Percentiles rank a stretch among this genome's conserved stretches.
Conservation (phyloP, 2,888 invertebrate genomes). For the Aleiodes testaceus region DNA sequence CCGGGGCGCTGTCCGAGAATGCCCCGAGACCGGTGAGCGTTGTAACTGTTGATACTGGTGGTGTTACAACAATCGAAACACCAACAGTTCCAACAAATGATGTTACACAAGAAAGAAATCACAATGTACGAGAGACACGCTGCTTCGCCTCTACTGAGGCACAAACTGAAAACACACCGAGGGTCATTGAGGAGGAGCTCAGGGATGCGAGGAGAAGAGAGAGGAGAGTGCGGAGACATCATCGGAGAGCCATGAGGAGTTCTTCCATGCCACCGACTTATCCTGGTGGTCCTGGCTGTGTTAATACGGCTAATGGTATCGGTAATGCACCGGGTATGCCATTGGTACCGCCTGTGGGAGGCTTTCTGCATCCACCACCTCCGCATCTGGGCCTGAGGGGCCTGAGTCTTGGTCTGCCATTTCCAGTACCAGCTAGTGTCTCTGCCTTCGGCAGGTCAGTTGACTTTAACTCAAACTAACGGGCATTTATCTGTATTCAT, state of each 20-base stretch:
- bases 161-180: conserved; percentile 63
- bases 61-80: conserved; percentile 38
- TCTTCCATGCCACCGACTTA: conserved; percentile 68
- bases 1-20: conserved; percentile 70
- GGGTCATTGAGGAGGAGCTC: conserved; percentile 57
- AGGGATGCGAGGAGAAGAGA: conserved; percentile 67
- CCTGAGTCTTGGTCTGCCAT: conserved; percentile 69
- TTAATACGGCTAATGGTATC: conserved; percentile 50
- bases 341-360: conserved; percentile 61
- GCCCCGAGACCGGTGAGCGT: conserved; percentile 71
- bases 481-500: conserved; percentile 11
- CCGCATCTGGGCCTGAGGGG: conserved; percentile 70
- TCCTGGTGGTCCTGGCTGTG: conserved; percentile 56
- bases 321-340: conserved; percentile 56
- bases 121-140: conserved; percentile 48
- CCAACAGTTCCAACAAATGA: conserved; percentile 36
- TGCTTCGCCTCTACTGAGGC: conserved; percentile 71
- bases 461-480: background rate
- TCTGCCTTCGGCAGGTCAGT: conserved; percentile 70
- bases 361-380: conserved; percentile 69
- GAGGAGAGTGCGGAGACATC: conserved; percentile 65
- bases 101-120: conserved; percentile 28
- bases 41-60: conserved; percentile 63
- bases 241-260: conserved; percentile 64
- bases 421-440: conserved; percentile 69